Evolutionary conservation across 2,888 invertebrate species (phyloP).

Genomic region (Panorpa germanica): DNA sequence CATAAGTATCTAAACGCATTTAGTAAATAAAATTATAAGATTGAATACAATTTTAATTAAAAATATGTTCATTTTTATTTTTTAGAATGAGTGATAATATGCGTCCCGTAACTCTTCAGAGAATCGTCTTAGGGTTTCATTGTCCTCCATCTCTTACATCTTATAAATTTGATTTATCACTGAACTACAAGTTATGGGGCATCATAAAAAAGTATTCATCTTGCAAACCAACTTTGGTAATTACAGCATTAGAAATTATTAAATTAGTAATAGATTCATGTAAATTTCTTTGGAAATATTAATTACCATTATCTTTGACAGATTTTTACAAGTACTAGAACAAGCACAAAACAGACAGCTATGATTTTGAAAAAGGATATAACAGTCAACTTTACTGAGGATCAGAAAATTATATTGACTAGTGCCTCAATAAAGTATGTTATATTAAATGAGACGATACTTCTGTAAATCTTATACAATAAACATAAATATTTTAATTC

Average conservation of each 20-base stretch:
- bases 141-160: conserved; percentile 33
- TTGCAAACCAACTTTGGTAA: conserved; percentile 53
- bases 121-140: conserved; percentile 51
- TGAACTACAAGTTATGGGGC: conserved; percentile 53
- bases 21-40: conserved; percentile 4
- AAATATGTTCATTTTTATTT: conserved; percentile 6
- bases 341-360: conserved; percentile 50
- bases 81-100: conserved; percentile 47
- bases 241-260: conserved; percentile 10
- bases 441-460: no score
- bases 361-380: conserved; percentile 37
- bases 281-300: conserved; percentile 9
- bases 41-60: conserved; percentile 1
- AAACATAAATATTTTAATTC: no score
- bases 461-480: no score
- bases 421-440: no score
- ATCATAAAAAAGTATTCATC: conserved; percentile 50
- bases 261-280: conserved; percentile 9
- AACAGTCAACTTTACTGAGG: conserved; percentile 29
- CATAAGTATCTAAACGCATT: conserved; percentile 26
- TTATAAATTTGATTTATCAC: conserved; percentile 56
- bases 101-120: conserved; percentile 53
- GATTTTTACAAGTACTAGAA: conserved; percentile 64
- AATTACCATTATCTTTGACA: conserved; percentile 16
- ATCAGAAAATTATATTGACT: conserved; percentile 31